These are phyloP conservation scores for Drosophila ananassae DNA, from an alignment of 1,140 invertebrate genomes.

Conservation along the genomic window DNA sequence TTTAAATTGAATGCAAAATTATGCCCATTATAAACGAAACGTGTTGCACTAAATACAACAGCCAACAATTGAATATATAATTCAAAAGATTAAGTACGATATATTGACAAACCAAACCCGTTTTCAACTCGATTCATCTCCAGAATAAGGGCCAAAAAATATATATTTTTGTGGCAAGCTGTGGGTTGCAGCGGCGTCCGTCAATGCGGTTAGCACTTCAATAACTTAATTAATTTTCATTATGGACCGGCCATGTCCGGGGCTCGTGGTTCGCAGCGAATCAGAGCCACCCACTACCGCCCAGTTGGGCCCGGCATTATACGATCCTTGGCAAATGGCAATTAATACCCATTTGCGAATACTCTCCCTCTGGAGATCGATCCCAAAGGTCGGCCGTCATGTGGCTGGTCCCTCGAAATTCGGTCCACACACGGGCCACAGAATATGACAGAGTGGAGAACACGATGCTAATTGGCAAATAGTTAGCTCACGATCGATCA, in stretches of 20 bases:
- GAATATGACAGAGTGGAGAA: conserved; percentile 20
- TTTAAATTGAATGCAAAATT: conserved; percentile 45
- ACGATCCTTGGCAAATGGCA: conserved; percentile 38
- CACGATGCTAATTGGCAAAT: conserved; percentile 47
- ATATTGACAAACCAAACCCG: conserved; percentile 17
- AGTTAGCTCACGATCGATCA: conserved; percentile 41
- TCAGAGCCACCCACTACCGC: conserved; percentile 24
- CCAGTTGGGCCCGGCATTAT: conserved; percentile 54
- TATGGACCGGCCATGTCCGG: conserved; percentile 26
- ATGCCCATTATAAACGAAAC: conserved; percentile 53
- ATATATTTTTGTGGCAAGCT: conserved; percentile 23
- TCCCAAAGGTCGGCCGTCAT: conserved; percentile 45
- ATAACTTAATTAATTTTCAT: conserved; percentile 46
- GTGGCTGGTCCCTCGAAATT: conserved; percentile 42
- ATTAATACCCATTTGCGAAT: conserved; percentile 62
- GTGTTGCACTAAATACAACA: conserved; percentile 27
- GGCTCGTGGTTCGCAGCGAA: conserved; percentile 41
- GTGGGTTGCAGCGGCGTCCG: conserved; percentile 29
- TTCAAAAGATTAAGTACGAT: conserved; percentile 23
- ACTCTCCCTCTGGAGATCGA: conserved; percentile 20
- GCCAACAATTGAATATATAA: conserved; percentile 29
- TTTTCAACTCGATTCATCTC: conserved; percentile 11
- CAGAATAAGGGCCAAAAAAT: conserved; percentile 3
- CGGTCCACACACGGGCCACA: neutral
- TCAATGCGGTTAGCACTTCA: conserved; percentile 36